Conservation (phyloP, 2,113 vertebrate species). For the Dicerorhinus sumatrensis region DNA sequence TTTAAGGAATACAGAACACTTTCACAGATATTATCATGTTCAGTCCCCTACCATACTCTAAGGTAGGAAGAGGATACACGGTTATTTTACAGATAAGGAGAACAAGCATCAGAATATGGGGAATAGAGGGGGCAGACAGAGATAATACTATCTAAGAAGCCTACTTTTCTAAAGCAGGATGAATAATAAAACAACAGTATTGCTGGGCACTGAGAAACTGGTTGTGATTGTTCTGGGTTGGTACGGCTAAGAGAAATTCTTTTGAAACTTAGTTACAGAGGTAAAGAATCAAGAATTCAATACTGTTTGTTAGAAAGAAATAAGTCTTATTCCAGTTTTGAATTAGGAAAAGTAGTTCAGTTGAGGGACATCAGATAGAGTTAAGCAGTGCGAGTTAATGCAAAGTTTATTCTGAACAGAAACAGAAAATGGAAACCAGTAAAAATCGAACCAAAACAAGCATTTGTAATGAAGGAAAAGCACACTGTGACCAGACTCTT, state of each 20-base stretch:
- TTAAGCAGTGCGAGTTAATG: background rate
- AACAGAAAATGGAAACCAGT: slow-evolving; percentile 23
- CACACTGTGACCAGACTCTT: background rate
- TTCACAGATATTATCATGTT: background rate
- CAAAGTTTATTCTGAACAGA: slow-evolving; percentile 33
- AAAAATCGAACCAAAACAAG: slow-evolving; percentile 23
- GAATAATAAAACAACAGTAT: background rate
- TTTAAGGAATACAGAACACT: background rate
- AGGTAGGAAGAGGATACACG: background rate
- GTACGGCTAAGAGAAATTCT: background rate
- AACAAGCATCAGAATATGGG: background rate
- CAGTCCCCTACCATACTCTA: background rate
- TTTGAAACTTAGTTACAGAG: background rate
- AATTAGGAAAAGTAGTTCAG: slow-evolving; percentile 3
- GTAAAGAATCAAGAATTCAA: background rate
- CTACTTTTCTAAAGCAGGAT: background rate
- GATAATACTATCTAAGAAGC: background rate
- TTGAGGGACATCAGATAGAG: background rate
- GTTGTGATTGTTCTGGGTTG: background rate
- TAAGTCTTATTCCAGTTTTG: background rate
- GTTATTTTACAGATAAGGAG: background rate
- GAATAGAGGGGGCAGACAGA: accelerated
- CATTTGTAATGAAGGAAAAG: slow-evolving; percentile 43
- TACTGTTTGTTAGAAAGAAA: background rate
- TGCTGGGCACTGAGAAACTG: background rate